Evolutionary conservation across 2,797 vertebrate species (phyloP).

Genomic region (Gymnopithys bicolor): DNA sequence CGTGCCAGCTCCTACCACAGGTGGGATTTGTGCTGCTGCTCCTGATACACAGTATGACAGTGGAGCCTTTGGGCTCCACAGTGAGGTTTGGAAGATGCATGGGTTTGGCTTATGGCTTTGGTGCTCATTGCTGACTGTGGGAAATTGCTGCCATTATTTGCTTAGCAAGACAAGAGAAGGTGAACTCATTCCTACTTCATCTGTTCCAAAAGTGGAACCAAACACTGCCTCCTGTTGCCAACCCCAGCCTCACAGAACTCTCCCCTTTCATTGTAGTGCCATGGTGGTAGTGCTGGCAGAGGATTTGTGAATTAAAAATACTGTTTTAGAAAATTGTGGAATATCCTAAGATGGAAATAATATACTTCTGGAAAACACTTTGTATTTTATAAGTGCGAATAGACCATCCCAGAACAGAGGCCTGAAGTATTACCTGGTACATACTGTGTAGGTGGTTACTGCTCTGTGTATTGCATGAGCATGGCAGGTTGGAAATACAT

Average conservation of each 20-base stretch:
- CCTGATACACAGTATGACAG: rapidly evolving
- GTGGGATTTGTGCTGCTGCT: background rate
- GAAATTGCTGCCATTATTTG: background rate
- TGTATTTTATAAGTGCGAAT: background rate
- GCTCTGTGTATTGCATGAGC: background rate
- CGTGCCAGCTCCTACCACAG: background rate
- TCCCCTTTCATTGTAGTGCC: background rate
- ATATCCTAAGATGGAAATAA: background rate
- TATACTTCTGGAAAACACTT: background rate
- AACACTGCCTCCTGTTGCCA: background rate
- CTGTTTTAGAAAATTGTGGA: background rate
- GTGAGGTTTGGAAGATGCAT: background rate
- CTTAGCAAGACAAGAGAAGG: background rate
- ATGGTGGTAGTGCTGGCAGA: too few relatives aligned
- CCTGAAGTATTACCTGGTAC: background rate
- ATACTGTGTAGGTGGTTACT: background rate
- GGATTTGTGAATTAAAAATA: background rate
- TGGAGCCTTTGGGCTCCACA: background rate
- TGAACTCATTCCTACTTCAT: background rate
- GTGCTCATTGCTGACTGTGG: background rate
- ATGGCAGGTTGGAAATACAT: background rate
- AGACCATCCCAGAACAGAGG: background rate
- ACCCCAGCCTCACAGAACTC: background rate
- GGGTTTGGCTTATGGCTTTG: background rate
- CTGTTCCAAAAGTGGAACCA: background rate